Percentiles rank a stretch among this genome's conserved stretches.
These are phyloP conservation scores for Allobates femoralis DNA, from an alignment of 2,797 vertebrate species.

Conservation along the genomic window DNA sequence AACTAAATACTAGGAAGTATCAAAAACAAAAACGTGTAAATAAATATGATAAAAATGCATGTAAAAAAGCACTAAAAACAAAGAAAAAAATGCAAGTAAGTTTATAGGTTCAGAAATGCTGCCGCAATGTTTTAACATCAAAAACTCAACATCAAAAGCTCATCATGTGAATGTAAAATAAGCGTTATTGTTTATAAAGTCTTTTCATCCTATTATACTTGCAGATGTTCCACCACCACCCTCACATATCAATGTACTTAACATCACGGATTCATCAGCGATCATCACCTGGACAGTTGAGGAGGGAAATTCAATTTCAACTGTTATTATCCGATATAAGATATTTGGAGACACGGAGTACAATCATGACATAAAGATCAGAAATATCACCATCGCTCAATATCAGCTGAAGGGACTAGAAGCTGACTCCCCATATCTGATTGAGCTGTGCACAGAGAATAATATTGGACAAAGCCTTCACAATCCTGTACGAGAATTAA, in stretches of 20 bases:
- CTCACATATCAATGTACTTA: constrained; percentile 79
- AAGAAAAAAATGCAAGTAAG: too few species aligned
- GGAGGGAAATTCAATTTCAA: constrained; percentile 84
- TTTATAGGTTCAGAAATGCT: too few species aligned
- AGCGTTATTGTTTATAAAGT: neutral
- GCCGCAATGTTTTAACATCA: too few species aligned
- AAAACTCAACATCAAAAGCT: too few species aligned
- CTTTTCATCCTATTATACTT: constrained; percentile 52
- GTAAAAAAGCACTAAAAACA: too few species aligned
- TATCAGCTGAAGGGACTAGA: constrained; percentile 84
- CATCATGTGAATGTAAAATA: too few species aligned
- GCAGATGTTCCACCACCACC: constrained; percentile 83
- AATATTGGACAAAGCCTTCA: constrained; percentile 81
- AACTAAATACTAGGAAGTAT: too few species aligned
- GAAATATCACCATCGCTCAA: constrained; percentile 76
- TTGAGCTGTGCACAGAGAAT: constrained; percentile 84
- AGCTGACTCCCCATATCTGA: constrained; percentile 78
- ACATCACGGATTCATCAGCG: constrained; percentile 83
- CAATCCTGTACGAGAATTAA: constrained; percentile 73
- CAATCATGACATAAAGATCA: constrained; percentile 83
- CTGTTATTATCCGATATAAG: constrained; percentile 82
- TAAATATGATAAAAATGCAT: too few species aligned
- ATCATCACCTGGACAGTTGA: constrained; percentile 80
- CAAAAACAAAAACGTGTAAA: too few species aligned
- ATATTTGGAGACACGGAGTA: constrained; percentile 77